Conservation (phyloP, 1,140 invertebrate species). For the Diachasmimorpha longicaudata region DNA sequence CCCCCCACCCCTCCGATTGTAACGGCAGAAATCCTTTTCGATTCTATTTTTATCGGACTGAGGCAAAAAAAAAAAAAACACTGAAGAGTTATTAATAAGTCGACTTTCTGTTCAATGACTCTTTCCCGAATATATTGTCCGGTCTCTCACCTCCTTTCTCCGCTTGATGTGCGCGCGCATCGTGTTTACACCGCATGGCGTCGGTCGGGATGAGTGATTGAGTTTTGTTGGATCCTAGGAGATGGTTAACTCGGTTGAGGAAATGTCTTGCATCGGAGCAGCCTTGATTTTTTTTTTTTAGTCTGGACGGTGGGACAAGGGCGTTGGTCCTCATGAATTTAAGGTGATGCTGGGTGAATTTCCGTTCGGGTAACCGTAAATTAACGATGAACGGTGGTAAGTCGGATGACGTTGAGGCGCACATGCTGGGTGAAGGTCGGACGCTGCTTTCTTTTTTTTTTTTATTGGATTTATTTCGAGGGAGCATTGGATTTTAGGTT, state of each 20-base stretch:
- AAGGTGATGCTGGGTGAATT: conserved; percentile 29
- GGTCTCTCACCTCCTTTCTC: not conserved
- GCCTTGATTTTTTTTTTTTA: no score
- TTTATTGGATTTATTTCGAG: not conserved
- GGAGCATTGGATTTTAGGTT: not conserved
- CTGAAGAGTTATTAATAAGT: not conserved
- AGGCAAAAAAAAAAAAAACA: not conserved
- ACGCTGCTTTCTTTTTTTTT: not conserved
- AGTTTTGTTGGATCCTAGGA: not conserved
- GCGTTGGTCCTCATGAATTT: no score
- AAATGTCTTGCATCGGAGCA: no score
- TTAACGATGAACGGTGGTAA: conserved; percentile 42
- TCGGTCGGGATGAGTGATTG: not conserved
- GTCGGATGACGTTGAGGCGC: conserved; percentile 34
- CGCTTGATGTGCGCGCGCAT: not conserved
- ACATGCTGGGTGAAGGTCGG: conserved; percentile 6
- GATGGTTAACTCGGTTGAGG: not conserved
- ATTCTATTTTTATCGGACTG: not conserved
- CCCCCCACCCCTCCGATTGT: no score
- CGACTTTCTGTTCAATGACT: not conserved
- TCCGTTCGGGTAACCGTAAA: conserved; percentile 52
- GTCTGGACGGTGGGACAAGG: no score
- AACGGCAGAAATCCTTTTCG: not conserved
- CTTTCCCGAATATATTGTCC: not conserved
- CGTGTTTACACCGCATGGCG: not conserved